These are phyloP conservation scores for Polypedilum pembai DNA, from an alignment of 1,140 invertebrate genomes.

Conservation along the genomic window DNA sequence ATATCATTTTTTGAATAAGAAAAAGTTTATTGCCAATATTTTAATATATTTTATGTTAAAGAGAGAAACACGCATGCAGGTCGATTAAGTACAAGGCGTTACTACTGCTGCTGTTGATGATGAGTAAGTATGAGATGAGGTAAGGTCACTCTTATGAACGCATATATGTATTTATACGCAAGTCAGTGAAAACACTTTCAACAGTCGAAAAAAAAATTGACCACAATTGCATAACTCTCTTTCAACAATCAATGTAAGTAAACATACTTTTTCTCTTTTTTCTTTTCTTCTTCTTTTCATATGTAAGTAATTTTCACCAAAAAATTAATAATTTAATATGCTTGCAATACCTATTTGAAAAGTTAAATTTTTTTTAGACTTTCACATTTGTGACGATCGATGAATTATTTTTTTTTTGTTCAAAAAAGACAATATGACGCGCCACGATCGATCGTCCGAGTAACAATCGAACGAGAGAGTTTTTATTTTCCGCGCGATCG, in stretches of 20 bases:
- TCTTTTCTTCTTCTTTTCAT: not conserved
- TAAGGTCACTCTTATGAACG: not conserved
- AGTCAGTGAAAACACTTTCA: not conserved
- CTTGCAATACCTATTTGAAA: conserved; percentile 1
- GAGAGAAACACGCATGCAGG: too few species aligned
- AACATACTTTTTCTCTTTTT: not conserved
- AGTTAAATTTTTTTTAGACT: not conserved
- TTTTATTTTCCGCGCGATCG: conserved; percentile 1
- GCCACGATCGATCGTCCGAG: not conserved
- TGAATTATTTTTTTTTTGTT: conserved; percentile 11
- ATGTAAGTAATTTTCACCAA: not conserved
- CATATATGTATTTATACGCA: not conserved
- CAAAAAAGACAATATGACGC: not conserved
- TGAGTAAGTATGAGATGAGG: not conserved
- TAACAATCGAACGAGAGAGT: not conserved
- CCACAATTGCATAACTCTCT: not conserved
- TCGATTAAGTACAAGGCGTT: too few species aligned
- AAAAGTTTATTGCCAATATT: too few species aligned
- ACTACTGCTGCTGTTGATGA: not conserved
- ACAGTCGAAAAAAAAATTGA: conserved; percentile 2
- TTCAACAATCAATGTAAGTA: not conserved
- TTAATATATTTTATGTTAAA: too few species aligned
- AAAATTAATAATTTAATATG: not conserved
- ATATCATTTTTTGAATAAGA: too few species aligned
- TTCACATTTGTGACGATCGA: conserved; percentile 27